phyloP scores from a whole-genome alignment of 30 jellyfish, hydroid and myxozoan species.

The Aurelia coerulea region DNA sequence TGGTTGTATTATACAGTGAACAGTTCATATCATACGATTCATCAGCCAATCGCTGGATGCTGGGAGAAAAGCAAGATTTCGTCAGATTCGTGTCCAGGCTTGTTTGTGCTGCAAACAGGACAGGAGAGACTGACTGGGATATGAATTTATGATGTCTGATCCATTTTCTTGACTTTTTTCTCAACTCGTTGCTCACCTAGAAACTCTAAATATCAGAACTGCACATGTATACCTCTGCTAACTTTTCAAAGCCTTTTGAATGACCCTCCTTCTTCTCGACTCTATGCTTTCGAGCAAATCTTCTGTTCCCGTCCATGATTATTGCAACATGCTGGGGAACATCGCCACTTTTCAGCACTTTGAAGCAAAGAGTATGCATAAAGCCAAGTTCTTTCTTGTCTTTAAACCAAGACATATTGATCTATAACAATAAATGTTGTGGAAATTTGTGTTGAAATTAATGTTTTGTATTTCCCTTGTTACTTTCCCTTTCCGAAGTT shows the following conservation, averaged over 20 bases:
- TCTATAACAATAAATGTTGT: not conserved
- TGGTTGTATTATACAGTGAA: too few relatives aligned
- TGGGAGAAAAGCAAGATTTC: too few relatives aligned
- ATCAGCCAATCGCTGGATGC: too few relatives aligned
- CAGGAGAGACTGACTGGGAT: too few relatives aligned
- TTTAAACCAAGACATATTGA: slow-evolving; percentile 86
- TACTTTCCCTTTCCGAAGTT: not conserved
- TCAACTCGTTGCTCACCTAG: too few relatives aligned
- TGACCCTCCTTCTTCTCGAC: slow-evolving; percentile 80
- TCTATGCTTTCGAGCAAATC: slow-evolving; percentile 82
- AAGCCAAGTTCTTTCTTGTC: slow-evolving; percentile 81
- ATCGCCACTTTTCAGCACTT: slow-evolving; percentile 79
- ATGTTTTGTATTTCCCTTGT: not conserved
- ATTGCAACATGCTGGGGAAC: slow-evolving; percentile 97
- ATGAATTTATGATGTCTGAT: too few relatives aligned
- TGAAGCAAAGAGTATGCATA: slow-evolving; percentile 52
- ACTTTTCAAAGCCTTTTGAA: slow-evolving; percentile 89
- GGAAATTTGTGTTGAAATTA: not conserved
- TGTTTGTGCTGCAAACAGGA: too few relatives aligned
- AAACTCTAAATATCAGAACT: too few relatives aligned
- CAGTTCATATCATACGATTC: too few relatives aligned
- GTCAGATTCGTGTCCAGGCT: too few relatives aligned
- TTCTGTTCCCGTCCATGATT: slow-evolving; percentile 98
- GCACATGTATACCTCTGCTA: slow-evolving; percentile 76
- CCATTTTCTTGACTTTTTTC: too few relatives aligned